A percentile compares a stretch with the other conserved stretches of the same genome.
These are phyloP conservation scores for Cherax destructor DNA, from an alignment of 1,140 invertebrate genomes.

Conservation along the genomic window DNA sequence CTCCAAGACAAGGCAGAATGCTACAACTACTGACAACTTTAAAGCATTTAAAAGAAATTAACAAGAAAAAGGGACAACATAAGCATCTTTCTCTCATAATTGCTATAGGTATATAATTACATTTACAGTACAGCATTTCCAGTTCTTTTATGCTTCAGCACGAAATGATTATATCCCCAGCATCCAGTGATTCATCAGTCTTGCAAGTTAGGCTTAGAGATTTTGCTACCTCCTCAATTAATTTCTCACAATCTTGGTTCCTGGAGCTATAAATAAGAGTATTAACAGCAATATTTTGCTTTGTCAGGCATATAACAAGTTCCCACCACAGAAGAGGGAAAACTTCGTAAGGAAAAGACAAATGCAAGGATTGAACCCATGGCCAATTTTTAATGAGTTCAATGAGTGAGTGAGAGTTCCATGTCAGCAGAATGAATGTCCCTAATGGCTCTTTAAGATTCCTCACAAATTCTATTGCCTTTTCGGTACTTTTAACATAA, in stretches of 20 bases:
- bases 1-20: too few relatives aligned
- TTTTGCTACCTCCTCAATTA: not conserved
- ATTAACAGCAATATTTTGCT: not conserved
- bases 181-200: not conserved
- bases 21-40: too few relatives aligned
- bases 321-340: constrained; percentile 43
- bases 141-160: too few relatives aligned
- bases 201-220: not conserved
- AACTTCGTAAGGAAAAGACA: not conserved
- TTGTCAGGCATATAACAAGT: not conserved
- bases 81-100: too few relatives aligned
- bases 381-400: constrained; percentile 8
- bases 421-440: not conserved
- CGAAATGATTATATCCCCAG: not conserved
- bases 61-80: too few relatives aligned
- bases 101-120: too few relatives aligned
- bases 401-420: constrained; percentile 12
- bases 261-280: not conserved
- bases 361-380: not conserved
- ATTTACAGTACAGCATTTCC: too few relatives aligned
- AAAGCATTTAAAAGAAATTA: too few relatives aligned
- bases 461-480: not conserved
- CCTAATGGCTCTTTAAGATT: not conserved
- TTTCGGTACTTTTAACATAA: not conserved
- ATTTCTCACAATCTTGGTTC: not conserved